phyloP scores from a whole-genome alignment of 2,888 invertebrate genomes.

The Loripinus fragilis region DNA sequence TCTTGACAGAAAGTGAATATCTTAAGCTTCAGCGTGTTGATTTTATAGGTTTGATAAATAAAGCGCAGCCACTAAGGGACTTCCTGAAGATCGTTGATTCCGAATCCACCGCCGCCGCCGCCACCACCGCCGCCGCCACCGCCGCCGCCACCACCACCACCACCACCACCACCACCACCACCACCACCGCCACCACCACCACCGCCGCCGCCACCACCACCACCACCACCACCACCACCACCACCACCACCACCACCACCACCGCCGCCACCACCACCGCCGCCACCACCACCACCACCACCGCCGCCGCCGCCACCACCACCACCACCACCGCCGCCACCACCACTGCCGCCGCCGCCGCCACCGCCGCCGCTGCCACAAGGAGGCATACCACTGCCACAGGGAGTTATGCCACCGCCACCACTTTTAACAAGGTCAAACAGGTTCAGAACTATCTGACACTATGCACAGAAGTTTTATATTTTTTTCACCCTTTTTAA shows the following conservation, averaged over 20 bases:
- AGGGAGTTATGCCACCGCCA: no score
- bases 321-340: background rate
- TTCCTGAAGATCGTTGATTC: no score
- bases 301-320: background rate
- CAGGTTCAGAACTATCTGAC: no score
- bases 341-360: background rate
- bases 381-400: no score
- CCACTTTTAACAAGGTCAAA: no score
- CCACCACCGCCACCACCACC: slow-evolving; percentile 23
- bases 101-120: no score
- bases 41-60: no score
- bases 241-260: slow-evolving; percentile 1
- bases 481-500: no score
- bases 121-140: background rate
- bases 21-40: no score
- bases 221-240: slow-evolving; percentile 6
- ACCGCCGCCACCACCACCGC: background rate
- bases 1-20: no score
- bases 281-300: background rate
- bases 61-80: background rate
- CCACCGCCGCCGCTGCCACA: background rate
- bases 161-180: slow-evolving; percentile 23
- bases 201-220: slow-evolving; percentile 12
- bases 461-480: no score
- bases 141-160: slow-evolving; percentile 14